phyloP scores from a whole-genome alignment of 2,113 vertebrate species.

The Cyanoramphus novaezelandiae region DNA sequence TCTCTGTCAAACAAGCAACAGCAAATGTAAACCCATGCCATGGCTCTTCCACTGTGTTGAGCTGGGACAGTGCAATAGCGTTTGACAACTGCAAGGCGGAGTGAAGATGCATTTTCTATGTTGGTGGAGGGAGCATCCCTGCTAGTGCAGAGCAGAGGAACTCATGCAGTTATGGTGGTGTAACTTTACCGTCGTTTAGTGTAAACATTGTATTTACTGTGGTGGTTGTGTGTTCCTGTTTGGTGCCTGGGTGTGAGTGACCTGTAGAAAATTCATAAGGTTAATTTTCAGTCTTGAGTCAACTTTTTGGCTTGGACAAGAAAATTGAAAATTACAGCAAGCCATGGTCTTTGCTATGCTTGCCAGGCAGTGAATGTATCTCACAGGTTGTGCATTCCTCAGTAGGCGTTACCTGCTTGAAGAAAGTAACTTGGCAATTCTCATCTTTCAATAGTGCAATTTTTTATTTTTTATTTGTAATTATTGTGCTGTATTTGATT shows the following conservation, averaged over 20 bases:
- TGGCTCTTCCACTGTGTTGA: neutral
- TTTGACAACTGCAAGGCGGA: neutral
- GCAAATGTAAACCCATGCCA: fast-evolving
- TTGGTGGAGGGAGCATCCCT: neutral
- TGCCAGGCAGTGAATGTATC: neutral
- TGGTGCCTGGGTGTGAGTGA: neutral
- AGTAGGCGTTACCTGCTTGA: neutral
- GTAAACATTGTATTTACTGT: neutral
- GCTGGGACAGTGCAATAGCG: neutral
- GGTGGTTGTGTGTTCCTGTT: neutral
- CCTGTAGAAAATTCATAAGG: neutral
- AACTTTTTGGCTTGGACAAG: neutral
- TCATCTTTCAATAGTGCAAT: neutral
- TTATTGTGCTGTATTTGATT: neutral
- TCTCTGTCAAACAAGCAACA: fast-evolving
- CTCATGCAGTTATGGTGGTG: neutral
- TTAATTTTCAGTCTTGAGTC: neutral
- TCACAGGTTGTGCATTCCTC: neutral
- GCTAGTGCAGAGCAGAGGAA: neutral
- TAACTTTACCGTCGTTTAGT: neutral
- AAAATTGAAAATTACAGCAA: neutral
- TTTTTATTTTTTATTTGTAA: neutral
- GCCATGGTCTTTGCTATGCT: neutral
- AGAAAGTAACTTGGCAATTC: neutral
- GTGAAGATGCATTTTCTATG: fast-evolving